Evolutionary conservation across 2,113 vertebrate genomes (phyloP).

Genomic region (Oriolus oriolus): DNA sequence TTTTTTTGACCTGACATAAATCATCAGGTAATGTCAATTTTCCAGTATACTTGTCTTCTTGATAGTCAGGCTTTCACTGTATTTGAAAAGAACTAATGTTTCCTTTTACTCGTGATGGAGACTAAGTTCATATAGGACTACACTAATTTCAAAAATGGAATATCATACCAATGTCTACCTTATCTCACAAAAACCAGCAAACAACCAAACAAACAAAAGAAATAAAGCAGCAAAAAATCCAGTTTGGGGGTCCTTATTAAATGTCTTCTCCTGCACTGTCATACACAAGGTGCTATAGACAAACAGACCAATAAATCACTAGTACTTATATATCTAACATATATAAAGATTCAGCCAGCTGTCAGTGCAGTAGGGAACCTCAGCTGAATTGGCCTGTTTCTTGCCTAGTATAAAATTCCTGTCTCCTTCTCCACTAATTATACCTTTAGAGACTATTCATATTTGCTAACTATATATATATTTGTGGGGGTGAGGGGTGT

Average conservation of each 20-base stretch:
- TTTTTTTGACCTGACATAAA: not conserved
- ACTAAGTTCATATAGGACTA: not conserved
- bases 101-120: not conserved
- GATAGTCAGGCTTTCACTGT: not conserved
- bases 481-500: too few relatives aligned
- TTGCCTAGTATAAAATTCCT: slow-evolving; percentile 22
- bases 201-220: not conserved
- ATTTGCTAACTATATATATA: slow-evolving; percentile 35
- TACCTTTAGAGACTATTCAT: slow-evolving; percentile 49
- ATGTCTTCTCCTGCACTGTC: not conserved
- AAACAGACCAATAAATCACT: slow-evolving; percentile 57
- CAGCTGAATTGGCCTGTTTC: slow-evolving; percentile 73
- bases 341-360: slow-evolving; percentile 28
- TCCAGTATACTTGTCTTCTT: not conserved
- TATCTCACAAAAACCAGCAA: not conserved
- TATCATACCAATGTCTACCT: not conserved
- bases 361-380: slow-evolving; percentile 51
- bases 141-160: not conserved
- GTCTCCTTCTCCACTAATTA: slow-evolving; percentile 65
- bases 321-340: not conserved
- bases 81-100: not conserved
- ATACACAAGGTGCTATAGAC: not conserved
- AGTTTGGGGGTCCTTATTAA: not conserved
- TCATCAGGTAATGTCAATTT: not conserved
- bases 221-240: not conserved